Conservation (phyloP, 2,797 vertebrate genomes). For the Cirrhinus molitorella region DNA sequence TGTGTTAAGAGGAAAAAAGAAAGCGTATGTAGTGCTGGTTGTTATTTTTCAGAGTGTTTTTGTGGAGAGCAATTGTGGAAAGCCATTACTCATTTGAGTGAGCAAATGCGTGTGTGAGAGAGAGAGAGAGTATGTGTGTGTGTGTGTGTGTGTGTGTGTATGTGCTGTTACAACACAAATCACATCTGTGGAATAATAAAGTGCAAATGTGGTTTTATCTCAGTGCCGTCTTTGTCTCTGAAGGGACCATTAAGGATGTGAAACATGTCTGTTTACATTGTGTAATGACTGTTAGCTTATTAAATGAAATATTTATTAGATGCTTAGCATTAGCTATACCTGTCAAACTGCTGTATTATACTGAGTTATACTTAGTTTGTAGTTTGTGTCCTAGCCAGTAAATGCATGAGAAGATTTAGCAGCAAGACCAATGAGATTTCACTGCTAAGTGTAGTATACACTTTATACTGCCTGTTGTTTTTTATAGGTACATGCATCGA, state of each 20-base stretch:
- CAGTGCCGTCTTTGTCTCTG: constrained; percentile 5
- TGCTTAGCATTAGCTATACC: not conserved
- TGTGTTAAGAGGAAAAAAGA: not conserved
- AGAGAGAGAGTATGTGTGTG: too few relatives aligned
- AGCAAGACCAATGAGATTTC: not conserved
- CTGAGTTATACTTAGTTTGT: not conserved
- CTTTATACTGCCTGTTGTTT: not conserved
- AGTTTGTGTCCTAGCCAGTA: not conserved
- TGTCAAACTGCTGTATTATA: not conserved
- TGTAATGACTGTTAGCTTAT: constrained; percentile 12
- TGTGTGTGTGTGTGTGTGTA: not conserved
- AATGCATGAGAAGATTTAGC: not conserved
- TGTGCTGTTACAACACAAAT: constrained; percentile 11
- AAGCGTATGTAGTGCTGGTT: not conserved
- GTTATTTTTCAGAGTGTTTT: constrained; percentile 16
- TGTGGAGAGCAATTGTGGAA: constrained; percentile 13
- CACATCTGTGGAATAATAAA: not conserved
- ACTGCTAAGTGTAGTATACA: not conserved
- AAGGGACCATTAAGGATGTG: not conserved
- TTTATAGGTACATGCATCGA: not conserved
- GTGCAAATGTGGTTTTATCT: constrained; percentile 5
- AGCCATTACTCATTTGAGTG: not conserved
- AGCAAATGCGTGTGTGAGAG: not conserved
- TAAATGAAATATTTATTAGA: constrained; percentile 16
- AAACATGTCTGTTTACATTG: constrained; percentile 31